Evolutionary conservation across 2,888 invertebrate species (phyloP), one percentile per base, ranked within the genome.

Genomic region (Hyalella azteca): DNA sequence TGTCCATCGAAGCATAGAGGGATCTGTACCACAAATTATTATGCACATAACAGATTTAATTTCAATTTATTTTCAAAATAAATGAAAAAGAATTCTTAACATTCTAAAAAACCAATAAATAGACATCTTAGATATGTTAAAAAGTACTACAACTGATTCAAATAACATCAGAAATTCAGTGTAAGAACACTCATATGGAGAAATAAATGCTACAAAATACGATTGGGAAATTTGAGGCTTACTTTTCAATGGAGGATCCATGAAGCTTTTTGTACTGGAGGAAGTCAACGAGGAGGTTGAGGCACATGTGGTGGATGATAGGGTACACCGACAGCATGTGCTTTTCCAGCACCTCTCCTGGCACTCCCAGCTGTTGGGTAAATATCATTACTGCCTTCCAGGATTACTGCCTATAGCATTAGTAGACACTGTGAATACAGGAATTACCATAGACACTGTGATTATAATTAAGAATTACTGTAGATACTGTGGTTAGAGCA

Each of bases 291-390:
- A 91, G 91, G 2, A 93, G 87, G 2, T 90, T 87, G 2, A 93
- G 84, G 11, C 91, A 91, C 75, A 91, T 89, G 86, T 93, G 93
- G 85, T 93, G 93, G 83, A 93, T 89, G 2, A 93, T 84, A 0
- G 93, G 93, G 87, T 93, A 93, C 0, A 90, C 86, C 79, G 87
- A 88, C 7, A 78, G 78, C 76, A 82, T 78, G 54, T 78, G 78
- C 7, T 73, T 36, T 32, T 48, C 77, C 77, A 78, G 45, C 49
- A 45, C 66, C 36, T 41, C 22, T 13, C 19, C 19, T 11, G 66
- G 66, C 3, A 66, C 36, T 7, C 66, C 66, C 29, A 19, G 22
- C 26, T 4, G 54, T 26, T 7, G n/a, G n/a, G n/a, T n/a, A n/a
- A n/a, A n/a, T n/a, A n/a, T n/a, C n/a, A n/a, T n/a, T n/a, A n/a